Evolutionary conservation across 2,888 invertebrate genomes (phyloP), one percentile per base, ranked within the genome.

Genomic region (Megastigmus dorsalis): DNA sequence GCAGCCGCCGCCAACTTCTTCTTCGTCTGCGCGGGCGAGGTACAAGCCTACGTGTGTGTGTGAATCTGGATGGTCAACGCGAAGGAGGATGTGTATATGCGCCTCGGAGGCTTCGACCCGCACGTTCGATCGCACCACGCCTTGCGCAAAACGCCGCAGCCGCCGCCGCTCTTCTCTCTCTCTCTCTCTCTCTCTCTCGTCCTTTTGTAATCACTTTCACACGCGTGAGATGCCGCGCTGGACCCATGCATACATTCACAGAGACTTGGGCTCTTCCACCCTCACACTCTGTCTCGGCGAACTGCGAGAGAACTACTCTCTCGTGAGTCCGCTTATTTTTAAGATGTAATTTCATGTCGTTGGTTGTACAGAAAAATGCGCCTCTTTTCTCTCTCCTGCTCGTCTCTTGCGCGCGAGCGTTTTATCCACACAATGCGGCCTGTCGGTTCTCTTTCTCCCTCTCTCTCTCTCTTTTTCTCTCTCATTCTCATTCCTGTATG

Each of bases 191-290:
- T 23, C 36, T 13, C 30, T 45, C 33, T 36, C 18, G 15, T 41
- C 33, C 59, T 69, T 63, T 63, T 74, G 59, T 52, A 69, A 74
- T 74, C 68, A 69, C 69, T 74, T 74, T 74, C 69, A 65, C 68
- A 74, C 74, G 69, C 57, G 55, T 15, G 67, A 38, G 54, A 36
- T 15, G 59, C 52, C 36, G 18, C 38, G 9, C 36, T 6, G 2
- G 3, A 30, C 10, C 10, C 15, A 10, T 30, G 15, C 28, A 28
- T 28, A 33, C 15, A 9, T 52, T 52, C 48, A 18, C n/a, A n/a
- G n/a, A n/a, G n/a, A n/a, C n/a, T n/a, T n/a, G n/a, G n/a, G n/a
- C 26, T 36, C 45, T 50, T 59, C 50, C n/a, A 30, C 60, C 18
- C 60, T 28, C 7, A 18, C 7, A 18, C 23, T 13, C 18, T 7